phyloP scores from a whole-genome alignment of 2,888 invertebrate species.

The Platycnemis pennipes region DNA sequence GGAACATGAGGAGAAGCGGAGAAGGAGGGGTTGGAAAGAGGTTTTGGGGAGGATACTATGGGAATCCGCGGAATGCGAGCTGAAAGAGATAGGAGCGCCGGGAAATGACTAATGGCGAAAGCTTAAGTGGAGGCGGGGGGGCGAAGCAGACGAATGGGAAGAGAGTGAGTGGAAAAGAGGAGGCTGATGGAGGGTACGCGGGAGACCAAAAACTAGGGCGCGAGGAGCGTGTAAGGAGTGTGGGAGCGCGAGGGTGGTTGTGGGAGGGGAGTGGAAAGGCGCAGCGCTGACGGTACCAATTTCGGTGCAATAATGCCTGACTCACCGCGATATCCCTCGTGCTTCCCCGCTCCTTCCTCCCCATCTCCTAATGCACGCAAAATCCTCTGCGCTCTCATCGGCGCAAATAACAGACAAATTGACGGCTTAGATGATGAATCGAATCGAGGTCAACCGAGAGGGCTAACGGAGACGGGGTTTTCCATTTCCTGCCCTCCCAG shows the following conservation, averaged over 20 bases:
- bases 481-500: neutral
- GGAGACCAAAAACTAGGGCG: neutral
- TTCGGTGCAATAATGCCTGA: conserved; percentile 43
- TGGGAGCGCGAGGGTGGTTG: neutral
- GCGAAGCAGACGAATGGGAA: neutral
- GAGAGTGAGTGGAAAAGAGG: neutral
- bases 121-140: neutral
- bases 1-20: neutral
- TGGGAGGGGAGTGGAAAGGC: neutral
- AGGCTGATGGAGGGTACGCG: neutral
- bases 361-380: neutral
- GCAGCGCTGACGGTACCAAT: conserved; percentile 36
- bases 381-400: neutral
- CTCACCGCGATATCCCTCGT: neutral
- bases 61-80: conserved; percentile 49
- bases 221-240: neutral
- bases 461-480: neutral
- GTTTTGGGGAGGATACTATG: neutral
- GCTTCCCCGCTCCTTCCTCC: neutral
- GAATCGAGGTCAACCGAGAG: neutral
- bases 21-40: neutral
- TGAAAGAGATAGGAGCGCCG: conserved; percentile 51
- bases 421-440: neutral
- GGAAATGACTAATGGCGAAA: conserved; percentile 65
- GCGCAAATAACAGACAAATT: neutral